Evolutionary conservation across 2,888 invertebrate species (phyloP).

Genomic region (Amblyjoppa proteus): DNA sequence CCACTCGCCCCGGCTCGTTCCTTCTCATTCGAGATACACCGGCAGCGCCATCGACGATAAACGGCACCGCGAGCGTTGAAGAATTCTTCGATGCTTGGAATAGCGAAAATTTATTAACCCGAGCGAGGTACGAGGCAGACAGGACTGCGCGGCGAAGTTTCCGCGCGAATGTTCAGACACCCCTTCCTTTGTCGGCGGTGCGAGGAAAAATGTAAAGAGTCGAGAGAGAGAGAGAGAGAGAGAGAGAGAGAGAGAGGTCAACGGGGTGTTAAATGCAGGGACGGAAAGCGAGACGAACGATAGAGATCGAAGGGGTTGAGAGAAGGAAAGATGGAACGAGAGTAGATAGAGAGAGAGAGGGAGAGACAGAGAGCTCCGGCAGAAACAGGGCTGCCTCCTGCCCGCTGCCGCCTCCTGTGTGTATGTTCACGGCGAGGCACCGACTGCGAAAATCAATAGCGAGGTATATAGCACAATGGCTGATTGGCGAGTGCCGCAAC

Average conservation of each 20-base stretch:
- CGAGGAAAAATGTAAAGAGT: slow-evolving; percentile 14
- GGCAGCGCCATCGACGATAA: background rate
- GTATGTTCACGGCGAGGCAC: slow-evolving; percentile 62
- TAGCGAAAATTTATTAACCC: slow-evolving; percentile 3
- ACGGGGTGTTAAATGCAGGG: slow-evolving; percentile 42
- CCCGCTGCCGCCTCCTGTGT: slow-evolving; percentile 40
- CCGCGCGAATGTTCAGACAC: slow-evolving; percentile 15
- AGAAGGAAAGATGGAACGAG: slow-evolving; percentile 33
- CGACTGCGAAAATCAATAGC: slow-evolving; percentile 75
- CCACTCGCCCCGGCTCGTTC: slow-evolving; percentile 2
- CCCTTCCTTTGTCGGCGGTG: background rate
- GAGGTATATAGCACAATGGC: slow-evolving; percentile 77
- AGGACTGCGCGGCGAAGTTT: background rate
- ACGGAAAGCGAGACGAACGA: slow-evolving; percentile 43
- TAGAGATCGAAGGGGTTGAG: slow-evolving; percentile 40
- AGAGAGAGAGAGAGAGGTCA: background rate
- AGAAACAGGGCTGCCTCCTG: slow-evolving; percentile 42
- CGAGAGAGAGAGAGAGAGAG: background rate
- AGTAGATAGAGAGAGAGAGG: slow-evolving; percentile 4
- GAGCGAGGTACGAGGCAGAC: slow-evolving; percentile 5
- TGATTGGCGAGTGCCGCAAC: slow-evolving; percentile 76
- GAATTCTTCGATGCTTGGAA: background rate
- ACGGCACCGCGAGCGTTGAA: background rate
- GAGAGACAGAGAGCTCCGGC: slow-evolving; percentile 27
- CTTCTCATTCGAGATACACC: background rate